Evolutionary conservation across 1,140 invertebrate species (phyloP).

Genomic region (Anthonomus grandis): DNA sequence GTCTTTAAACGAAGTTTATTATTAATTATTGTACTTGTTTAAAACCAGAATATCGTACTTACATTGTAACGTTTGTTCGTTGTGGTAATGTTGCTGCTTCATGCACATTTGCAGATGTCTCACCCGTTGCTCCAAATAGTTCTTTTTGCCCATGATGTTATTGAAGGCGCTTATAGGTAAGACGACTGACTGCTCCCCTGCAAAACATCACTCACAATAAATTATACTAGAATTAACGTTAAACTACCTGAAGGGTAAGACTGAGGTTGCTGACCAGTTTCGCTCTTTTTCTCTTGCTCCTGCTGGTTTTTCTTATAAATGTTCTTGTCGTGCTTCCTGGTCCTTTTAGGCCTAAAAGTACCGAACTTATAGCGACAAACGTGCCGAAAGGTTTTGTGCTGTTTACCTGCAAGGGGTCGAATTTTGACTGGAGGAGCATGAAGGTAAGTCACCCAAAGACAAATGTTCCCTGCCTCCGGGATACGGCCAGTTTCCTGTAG

Average conservation of each 20-base stretch:
- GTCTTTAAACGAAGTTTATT: slow-evolving; percentile 47
- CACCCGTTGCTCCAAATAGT: slow-evolving; percentile 58
- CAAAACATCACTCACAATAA: background rate
- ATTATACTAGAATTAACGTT: background rate
- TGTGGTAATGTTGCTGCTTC: slow-evolving; percentile 61
- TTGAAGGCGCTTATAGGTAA: slow-evolving; percentile 48
- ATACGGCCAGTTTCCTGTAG: slow-evolving; percentile 21
- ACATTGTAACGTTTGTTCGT: slow-evolving; percentile 65
- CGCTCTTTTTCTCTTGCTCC: slow-evolving; percentile 25
- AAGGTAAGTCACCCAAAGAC: background rate
- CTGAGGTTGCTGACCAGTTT: background rate
- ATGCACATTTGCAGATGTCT: slow-evolving; percentile 59
- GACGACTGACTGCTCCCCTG: slow-evolving; percentile 31
- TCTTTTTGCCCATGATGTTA: slow-evolving; percentile 50
- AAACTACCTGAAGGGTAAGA: background rate
- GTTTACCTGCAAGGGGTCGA: slow-evolving; percentile 31
- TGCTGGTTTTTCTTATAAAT: slow-evolving; percentile 34
- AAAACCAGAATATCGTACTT: slow-evolving; percentile 41
- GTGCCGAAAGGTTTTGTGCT: background rate
- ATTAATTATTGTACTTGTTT: background rate
- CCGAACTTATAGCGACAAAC: background rate
- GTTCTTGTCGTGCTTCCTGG: slow-evolving; percentile 41
- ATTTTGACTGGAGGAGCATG: slow-evolving; percentile 33
- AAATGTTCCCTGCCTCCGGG: slow-evolving; percentile 9
- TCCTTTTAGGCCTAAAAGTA: slow-evolving; percentile 38